Percentiles rank a stretch among this genome's conserved stretches.
Conservation (phyloP, 2,797 vertebrate species). For the Acrossocheilus fasciatus region DNA sequence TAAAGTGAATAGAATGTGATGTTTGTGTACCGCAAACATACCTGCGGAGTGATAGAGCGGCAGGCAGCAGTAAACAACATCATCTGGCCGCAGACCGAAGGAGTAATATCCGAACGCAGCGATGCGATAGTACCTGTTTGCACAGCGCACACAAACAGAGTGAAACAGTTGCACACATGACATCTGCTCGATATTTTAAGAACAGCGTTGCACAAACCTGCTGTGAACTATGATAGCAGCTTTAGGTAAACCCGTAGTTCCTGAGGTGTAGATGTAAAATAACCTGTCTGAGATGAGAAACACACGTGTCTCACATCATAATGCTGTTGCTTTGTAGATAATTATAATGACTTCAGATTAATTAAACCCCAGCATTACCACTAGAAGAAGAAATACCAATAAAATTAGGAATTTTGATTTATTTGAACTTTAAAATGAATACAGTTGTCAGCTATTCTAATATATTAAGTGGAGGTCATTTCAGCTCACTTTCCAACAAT, state of each 20-base stretch:
- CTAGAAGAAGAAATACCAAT: neutral
- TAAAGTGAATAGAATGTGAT: neutral
- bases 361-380: neutral
- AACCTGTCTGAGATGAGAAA: constrained; percentile 75
- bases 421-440: neutral
- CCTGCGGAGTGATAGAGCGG: constrained; percentile 90
- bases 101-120: constrained; percentile 84
- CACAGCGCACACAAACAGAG: constrained; percentile 7
- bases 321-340: too few species aligned
- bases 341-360: neutral
- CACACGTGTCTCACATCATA: neutral
- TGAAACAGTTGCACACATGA: neutral
- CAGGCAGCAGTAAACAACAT: constrained; percentile 85
- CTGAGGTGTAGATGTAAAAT: constrained; percentile 90
- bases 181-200: neutral
- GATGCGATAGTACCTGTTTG: constrained; percentile 86
- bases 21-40: constrained; percentile 45
- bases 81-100: constrained; percentile 76
- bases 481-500: neutral
- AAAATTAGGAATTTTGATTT: neutral
- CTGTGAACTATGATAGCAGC: constrained; percentile 89
- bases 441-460: neutral
- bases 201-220: constrained; percentile 69
- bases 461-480: neutral
- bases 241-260: constrained; percentile 89